Percentiles rank a stretch among this genome's conserved stretches.
phyloP scores from a whole-genome alignment of 2,888 invertebrate species.

The Netelia inedita region DNA sequence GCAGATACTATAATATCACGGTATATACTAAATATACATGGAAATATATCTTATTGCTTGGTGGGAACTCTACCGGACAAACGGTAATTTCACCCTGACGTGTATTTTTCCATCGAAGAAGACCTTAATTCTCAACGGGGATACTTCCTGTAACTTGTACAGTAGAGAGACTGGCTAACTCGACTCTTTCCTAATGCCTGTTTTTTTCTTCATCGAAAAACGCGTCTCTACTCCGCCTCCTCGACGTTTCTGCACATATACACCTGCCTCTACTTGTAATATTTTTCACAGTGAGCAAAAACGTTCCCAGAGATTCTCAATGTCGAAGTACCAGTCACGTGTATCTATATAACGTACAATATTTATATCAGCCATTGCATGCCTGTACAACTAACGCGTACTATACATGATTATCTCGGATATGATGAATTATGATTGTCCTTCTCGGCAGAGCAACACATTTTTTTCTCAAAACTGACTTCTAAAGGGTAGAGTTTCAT shows the following conservation, averaged over 20 bases:
- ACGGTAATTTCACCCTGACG: slow-evolving; percentile 62
- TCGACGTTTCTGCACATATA: slow-evolving; percentile 22
- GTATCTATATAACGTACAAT: neutral
- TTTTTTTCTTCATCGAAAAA: slow-evolving; percentile 2
- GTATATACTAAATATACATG: neutral
- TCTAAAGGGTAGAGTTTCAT: neutral
- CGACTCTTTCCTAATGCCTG: slow-evolving; percentile 17
- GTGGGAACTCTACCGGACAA: slow-evolving; percentile 53
- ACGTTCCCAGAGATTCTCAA: slow-evolving; percentile 6
- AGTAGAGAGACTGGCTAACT: slow-evolving; percentile 45
- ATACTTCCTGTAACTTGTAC: slow-evolving; percentile 50
- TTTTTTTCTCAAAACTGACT: neutral
- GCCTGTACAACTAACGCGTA: neutral
- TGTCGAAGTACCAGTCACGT: slow-evolving; percentile 10
- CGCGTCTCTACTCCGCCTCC: slow-evolving; percentile 32
- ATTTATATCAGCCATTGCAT: neutral
- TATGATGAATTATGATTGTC: neutral
- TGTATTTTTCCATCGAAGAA: slow-evolving; percentile 36
- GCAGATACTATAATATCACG: slow-evolving; percentile 3
- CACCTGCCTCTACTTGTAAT: slow-evolving; percentile 17
- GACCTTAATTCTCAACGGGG: slow-evolving; percentile 46
- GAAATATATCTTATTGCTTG: slow-evolving; percentile 2
- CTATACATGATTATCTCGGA: neutral
- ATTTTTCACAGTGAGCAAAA: slow-evolving; percentile 14
- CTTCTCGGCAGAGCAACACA: neutral